Percentiles rank a stretch among this genome's conserved stretches.
Evolutionary conservation across 1,140 invertebrate genomes (phyloP).

Genomic region (Drosophila pandora): DNA sequence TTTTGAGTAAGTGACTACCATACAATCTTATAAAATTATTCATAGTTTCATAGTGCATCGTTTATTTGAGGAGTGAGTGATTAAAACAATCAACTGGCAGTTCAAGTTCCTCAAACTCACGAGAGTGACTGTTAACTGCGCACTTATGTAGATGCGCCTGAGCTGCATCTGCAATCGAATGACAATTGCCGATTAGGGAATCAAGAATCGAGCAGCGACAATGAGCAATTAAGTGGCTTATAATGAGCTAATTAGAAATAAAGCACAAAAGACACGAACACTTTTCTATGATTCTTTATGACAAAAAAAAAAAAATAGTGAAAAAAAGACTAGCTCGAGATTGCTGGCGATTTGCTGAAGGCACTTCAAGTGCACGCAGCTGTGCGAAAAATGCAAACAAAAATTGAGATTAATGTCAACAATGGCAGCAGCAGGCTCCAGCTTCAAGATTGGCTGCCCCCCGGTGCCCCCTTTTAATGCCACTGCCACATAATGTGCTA

Average conservation of each 20-base stretch:
- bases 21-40: too few species aligned
- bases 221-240: conserved; percentile 62
- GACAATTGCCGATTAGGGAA: conserved; percentile 33
- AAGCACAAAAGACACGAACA: conserved; percentile 44
- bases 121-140: conserved; percentile 43
- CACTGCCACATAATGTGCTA: conserved; percentile 32
- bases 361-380: conserved; percentile 56
- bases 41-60: neutral
- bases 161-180: conserved; percentile 51
- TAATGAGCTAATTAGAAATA: conserved; percentile 69
- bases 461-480: neutral
- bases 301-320: conserved; percentile 6
- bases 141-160: conserved; percentile 51
- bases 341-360: conserved; percentile 23
- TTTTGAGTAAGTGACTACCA: too few species aligned
- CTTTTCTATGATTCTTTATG: conserved; percentile 29
- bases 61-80: neutral
- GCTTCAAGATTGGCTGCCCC: conserved; percentile 3
- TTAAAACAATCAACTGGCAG: conserved; percentile 3
- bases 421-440: conserved; percentile 18
- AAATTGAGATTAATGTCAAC: conserved; percentile 73
- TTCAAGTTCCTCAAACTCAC: conserved; percentile 6
- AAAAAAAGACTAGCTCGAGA: neutral
- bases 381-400: conserved; percentile 67
- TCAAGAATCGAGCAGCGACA: conserved; percentile 34